These are phyloP conservation scores for Chloropsis hardwickii DNA, from an alignment of 2,113 vertebrate species.

Conservation along the genomic window DNA sequence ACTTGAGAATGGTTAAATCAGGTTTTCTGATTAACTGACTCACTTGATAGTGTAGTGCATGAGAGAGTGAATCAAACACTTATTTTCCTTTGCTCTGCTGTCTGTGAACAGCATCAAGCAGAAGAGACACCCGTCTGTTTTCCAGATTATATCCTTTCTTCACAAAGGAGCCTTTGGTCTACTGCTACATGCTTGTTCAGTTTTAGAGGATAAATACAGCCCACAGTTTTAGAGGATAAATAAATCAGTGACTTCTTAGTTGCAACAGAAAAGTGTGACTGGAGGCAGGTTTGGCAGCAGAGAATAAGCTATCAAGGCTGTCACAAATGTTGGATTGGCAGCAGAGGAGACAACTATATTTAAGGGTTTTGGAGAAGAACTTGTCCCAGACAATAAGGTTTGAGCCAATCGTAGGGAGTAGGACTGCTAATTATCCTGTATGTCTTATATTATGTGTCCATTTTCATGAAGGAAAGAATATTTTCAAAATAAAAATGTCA, in stretches of 20 bases:
- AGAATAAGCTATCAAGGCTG: neutral
- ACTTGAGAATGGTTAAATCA: neutral
- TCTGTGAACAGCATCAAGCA: neutral
- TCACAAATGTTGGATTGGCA: neutral
- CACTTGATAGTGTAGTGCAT: neutral
- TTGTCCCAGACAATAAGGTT: neutral
- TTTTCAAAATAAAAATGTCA: neutral
- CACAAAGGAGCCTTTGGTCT: constrained; percentile 8
- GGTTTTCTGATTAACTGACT: neutral
- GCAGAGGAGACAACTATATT: neutral
- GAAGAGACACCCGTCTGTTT: neutral
- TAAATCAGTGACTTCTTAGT: constrained; percentile 3
- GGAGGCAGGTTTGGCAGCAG: constrained; percentile 12
- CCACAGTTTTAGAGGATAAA: constrained; percentile 7
- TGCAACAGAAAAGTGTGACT: neutral
- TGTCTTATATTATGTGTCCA: neutral
- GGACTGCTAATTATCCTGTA: neutral
- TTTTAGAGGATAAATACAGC: constrained; percentile 16
- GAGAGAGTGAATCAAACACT: neutral
- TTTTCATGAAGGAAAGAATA: neutral
- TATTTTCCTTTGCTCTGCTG: neutral
- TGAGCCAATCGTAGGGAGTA: neutral
- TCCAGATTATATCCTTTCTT: neutral
- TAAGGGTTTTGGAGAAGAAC: neutral
- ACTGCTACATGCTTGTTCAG: neutral